Evolutionary conservation across 2,113 vertebrate genomes (phyloP), one percentile per base, ranked within the genome.

Genomic region (Hydrolagus affinis): DNA sequence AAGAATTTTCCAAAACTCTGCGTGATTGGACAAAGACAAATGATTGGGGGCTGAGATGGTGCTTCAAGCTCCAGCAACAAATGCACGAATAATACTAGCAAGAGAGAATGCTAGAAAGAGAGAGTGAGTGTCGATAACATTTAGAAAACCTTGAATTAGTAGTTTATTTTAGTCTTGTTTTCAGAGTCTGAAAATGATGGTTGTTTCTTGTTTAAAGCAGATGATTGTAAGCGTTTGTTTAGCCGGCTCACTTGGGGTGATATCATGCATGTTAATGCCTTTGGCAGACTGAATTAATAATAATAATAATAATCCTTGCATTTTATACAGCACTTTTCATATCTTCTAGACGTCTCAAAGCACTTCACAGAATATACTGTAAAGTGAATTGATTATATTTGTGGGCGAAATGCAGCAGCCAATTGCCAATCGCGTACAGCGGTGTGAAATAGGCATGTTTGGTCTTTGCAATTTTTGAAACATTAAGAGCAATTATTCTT

Each of bases 131-230:
- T 14, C 59, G 21, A 32, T 28, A 83, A 44, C 44, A 44, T 44
- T 44, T 44, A 44, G 44, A 44, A 83, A 32, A n/a, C 78, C 62
- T 83, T 19, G 10, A 83, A 83, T 83, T 83, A 83, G 66, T 66
- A 3, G 0, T 25, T 32, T 83, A 83, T 83, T 83, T 83, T 83
- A 30, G 62, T 30, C 62, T 68, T 80, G n/a, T 3, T 78, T 78
- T 77, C 8, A 17, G 32, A 56, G 15, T 62, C 28, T 28, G 59
- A 80, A 83, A 83, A 68, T 68, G 8, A 83, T 11, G 66, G 3
- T 64, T 68, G 66, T 30, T 30, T 68, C 17, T 66, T 80, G 77
- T 80, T 80, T 77, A 9, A 3, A 59, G 59, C 59, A 64, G 77
- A 11, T 9, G 14, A 80, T 32, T 28, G 28, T 83, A 66, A 32